Percentiles rank a stretch among this genome's conserved stretches.
Conservation (phyloP, 2,888 invertebrate genomes). For the Allophyes oxyacanthae region DNA sequence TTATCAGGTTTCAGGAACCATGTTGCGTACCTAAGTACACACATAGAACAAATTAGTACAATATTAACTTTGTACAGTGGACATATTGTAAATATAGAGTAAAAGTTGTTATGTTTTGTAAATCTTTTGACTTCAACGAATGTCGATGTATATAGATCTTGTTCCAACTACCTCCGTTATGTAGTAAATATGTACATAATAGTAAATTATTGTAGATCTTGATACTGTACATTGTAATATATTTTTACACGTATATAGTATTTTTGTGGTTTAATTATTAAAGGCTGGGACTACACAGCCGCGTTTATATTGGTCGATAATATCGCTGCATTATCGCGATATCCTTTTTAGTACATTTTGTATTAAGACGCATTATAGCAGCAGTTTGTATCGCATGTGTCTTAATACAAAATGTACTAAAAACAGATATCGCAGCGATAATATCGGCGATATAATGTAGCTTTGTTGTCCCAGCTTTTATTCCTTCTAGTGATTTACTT, state of each 20-base stretch:
- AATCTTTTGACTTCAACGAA: constrained; percentile 53
- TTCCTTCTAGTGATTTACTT: no score
- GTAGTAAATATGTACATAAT: constrained; percentile 26
- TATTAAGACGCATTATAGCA: no score
- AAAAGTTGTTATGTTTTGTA: constrained; percentile 65
- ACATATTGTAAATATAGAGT: constrained; percentile 56
- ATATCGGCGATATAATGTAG: no score
- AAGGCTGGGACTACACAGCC: no score
- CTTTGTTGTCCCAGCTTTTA: no score
- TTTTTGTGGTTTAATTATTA: constrained; percentile 12
- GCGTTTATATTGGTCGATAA: no score
- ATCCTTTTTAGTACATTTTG: no score
- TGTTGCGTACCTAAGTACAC: constrained; percentile 3
- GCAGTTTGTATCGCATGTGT: no score
- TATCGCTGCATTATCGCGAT: no score
- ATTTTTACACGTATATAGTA: constrained; percentile 28
- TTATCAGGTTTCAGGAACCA: constrained; percentile 9
- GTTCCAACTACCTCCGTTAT: constrained; percentile 32
- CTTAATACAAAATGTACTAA: no score
- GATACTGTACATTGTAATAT: constrained; percentile 38
- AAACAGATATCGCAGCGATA: no score
- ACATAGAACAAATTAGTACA: constrained; percentile 15
- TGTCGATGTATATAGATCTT: constrained; percentile 19
- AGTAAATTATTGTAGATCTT: constrained; percentile 16
- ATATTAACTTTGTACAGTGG: constrained; percentile 25